Evolutionary conservation across 2,888 invertebrate genomes (phyloP).

Genomic region (Rotaria macrura): DNA sequence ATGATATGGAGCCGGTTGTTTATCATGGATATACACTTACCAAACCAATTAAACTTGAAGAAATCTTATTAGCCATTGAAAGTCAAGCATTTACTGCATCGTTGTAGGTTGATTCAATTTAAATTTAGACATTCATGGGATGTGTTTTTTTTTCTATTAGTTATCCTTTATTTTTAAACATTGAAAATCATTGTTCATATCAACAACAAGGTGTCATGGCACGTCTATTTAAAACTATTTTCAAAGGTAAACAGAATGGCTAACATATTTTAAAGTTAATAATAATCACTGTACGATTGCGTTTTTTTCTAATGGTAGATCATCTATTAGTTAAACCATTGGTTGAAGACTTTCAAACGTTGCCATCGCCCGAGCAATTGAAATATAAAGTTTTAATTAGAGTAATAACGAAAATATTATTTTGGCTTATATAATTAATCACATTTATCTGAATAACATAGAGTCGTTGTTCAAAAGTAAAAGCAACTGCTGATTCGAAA

Average conservation of each 20-base stretch:
- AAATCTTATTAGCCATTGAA: background rate
- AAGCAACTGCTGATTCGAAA: background rate
- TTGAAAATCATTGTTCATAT: slow-evolving; percentile 48
- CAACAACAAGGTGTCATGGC: slow-evolving; percentile 48
- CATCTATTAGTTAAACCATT: slow-evolving; percentile 40
- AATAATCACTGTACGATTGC: background rate
- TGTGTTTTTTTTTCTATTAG: slow-evolving; percentile 37
- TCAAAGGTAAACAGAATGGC: slow-evolving; percentile 46
- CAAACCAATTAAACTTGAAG: background rate
- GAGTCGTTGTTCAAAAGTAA: background rate
- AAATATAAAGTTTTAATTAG: slow-evolving; percentile 55
- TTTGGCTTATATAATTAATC: background rate
- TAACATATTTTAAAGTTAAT: background rate
- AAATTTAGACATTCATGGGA: background rate
- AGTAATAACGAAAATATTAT: slow-evolving; percentile 37
- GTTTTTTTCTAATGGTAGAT: background rate
- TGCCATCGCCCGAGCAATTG: slow-evolving; percentile 74
- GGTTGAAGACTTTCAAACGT: slow-evolving; percentile 61
- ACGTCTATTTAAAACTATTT: slow-evolving; percentile 44
- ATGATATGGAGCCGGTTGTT: background rate
- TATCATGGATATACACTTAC: slow-evolving; percentile 14
- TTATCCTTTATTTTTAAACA: slow-evolving; percentile 47
- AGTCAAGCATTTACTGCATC: background rate
- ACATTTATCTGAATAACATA: background rate
- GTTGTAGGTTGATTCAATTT: background rate